Percentiles rank a stretch among this genome's conserved stretches.
Evolutionary conservation across 2,797 vertebrate species (phyloP).

Genomic region (Tangara arthus): DNA sequence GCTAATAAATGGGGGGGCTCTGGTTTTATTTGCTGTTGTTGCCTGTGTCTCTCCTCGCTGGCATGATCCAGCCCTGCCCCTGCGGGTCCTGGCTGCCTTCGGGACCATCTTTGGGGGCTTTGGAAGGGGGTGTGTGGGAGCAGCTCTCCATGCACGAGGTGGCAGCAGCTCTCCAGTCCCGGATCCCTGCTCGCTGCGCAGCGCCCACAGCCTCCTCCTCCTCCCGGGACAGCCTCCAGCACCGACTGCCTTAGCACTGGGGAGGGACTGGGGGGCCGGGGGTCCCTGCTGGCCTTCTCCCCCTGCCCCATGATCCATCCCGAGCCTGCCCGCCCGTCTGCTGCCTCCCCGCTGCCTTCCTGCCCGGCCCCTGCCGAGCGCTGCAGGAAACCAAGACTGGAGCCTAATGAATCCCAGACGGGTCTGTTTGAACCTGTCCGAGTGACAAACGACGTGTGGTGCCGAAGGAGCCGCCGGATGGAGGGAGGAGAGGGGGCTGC

Average conservation of each 20-base stretch:
- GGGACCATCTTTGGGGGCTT: background rate
- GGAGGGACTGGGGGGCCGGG: background rate
- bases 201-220: background rate
- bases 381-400: constrained; percentile 37
- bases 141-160: constrained; percentile 15
- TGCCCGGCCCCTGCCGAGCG: background rate
- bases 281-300: background rate
- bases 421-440: constrained; percentile 48
- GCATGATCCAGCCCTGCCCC: background rate
- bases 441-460: constrained; percentile 51
- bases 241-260: rapidly evolving
- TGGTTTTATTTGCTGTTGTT: constrained; percentile 65
- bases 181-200: rapidly evolving
- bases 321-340: background rate
- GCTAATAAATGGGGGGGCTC: constrained; percentile 76
- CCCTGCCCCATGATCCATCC: background rate
- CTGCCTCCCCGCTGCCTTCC: background rate
- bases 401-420: constrained; percentile 60
- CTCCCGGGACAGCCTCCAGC: background rate
- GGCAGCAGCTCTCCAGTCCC: constrained; percentile 35
- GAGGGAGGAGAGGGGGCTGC: background rate
- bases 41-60: background rate
- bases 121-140: background rate
- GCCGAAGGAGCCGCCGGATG: background rate
- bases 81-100: background rate